A percentile compares a stretch with the other conserved stretches of the same genome.
These are phyloP conservation scores for Ophonus ardosiacus DNA, from an alignment of 2,888 invertebrate species.

Conservation along the genomic window DNA sequence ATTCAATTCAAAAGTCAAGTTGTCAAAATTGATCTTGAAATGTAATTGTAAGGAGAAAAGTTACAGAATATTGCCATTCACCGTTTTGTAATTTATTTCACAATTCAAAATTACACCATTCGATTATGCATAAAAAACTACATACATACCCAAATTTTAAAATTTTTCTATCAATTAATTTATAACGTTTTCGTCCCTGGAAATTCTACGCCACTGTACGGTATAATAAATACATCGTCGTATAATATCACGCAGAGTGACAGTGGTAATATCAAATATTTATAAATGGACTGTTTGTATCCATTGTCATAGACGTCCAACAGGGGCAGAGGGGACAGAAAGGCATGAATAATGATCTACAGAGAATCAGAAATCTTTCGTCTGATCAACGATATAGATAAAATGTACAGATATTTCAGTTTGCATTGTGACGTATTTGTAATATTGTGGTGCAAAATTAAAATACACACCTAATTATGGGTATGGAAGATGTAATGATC, in stretches of 20 bases:
- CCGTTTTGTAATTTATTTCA: too few species aligned
- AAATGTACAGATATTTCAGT: not conserved
- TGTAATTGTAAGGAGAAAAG: too few species aligned
- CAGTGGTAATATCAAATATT: slow-evolving; percentile 60
- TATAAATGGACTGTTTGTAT: slow-evolving; percentile 56
- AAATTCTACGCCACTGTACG: slow-evolving; percentile 23
- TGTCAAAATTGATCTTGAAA: too few species aligned
- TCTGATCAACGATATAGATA: not conserved
- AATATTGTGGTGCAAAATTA: too few species aligned
- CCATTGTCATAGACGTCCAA: slow-evolving; percentile 47
- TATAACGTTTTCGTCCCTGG: not conserved
- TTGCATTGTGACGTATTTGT: not conserved
- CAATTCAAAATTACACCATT: too few species aligned
- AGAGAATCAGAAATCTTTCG: not conserved
- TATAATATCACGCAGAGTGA: slow-evolving; percentile 53
- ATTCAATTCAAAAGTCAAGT: too few species aligned
- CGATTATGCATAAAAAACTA: too few species aligned
- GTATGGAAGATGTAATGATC: too few species aligned
- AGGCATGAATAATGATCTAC: not conserved
- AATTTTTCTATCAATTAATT: too few species aligned
- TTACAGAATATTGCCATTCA: too few species aligned
- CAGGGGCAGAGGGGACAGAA: slow-evolving; percentile 2
- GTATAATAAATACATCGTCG: slow-evolving; percentile 58
- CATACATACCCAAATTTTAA: too few species aligned
- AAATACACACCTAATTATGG: too few species aligned